Evolutionary conservation across 2,888 invertebrate species (phyloP).

Genomic region (Malthinus seriepunctatus): DNA sequence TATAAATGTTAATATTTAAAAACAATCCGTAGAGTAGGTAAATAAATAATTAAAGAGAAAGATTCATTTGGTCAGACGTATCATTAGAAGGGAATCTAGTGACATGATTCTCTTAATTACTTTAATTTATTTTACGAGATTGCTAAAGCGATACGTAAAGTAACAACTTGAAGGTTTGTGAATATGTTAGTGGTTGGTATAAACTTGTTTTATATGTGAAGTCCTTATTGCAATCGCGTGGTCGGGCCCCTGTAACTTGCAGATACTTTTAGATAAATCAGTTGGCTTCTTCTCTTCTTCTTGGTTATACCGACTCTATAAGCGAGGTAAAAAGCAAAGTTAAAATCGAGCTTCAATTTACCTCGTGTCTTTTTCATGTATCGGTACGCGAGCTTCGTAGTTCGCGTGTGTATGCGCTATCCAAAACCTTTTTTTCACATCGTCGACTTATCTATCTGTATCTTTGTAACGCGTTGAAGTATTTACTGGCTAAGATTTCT

Average conservation of each 20-base stretch:
- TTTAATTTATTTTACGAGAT: constrained; percentile 56
- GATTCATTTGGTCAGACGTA: constrained; percentile 51
- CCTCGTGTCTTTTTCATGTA: constrained; percentile 3
- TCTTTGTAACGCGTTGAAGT: constrained; percentile 23
- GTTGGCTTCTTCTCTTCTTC: constrained; percentile 29
- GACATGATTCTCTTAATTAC: constrained; percentile 57
- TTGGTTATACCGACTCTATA: constrained; percentile 22
- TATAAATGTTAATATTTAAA: too few species aligned
- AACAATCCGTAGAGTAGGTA: neutral
- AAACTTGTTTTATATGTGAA: constrained; percentile 45
- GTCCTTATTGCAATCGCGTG: constrained; percentile 40
- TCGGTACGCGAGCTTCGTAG: constrained; percentile 6
- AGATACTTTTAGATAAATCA: constrained; percentile 40
- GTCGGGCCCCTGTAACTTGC: constrained; percentile 36
- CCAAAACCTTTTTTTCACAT: constrained; percentile 23
- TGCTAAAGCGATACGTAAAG: constrained; percentile 46
- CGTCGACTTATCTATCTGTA: constrained; percentile 30
- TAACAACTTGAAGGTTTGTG: constrained; percentile 49
- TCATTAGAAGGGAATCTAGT: constrained; percentile 54
- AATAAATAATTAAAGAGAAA: constrained; percentile 44
- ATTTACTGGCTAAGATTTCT: constrained; percentile 32
- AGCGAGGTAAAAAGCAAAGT: neutral
- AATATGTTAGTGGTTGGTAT: constrained; percentile 46
- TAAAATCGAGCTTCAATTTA: constrained; percentile 3
- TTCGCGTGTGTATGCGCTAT: constrained; percentile 32